Evolutionary conservation across 2,797 vertebrate species (phyloP), one percentile per base, ranked within the genome.

Genomic region (Phrynocephalus forsythii): DNA sequence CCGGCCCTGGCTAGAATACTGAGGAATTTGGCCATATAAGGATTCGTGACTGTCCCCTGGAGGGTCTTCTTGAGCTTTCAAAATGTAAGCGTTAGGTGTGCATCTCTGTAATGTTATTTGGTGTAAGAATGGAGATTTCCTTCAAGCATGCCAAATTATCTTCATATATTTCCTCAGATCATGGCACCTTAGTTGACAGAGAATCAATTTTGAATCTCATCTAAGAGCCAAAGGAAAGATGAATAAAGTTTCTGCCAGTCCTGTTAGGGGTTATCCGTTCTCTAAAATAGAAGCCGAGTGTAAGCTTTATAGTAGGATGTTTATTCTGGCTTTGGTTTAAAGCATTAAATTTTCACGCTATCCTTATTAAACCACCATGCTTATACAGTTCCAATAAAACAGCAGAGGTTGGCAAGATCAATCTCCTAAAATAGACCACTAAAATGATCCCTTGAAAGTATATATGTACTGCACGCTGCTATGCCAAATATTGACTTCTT

Each of bases 401-500:
- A 89, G 83, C 63, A 86, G 87, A 91, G 50, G 86, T 81, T 87
- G 83, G 83, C 30, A 0, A 76, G 82, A 76, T 93, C 60, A 86
- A 68, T 93, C 91, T 92, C 69, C 88, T 86, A 72, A 90, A 93
- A 94, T 92, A 88, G 90, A 92, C 92, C 92, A 87, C 90, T 88
- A 83, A 90, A 92, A 89, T 84, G 88, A 91, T 91, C 84, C 72
- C 63, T 85, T 48, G 82, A 88, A 87, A 93, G 86, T 91, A 86
- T 93, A 86, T 92, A 93, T 91, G 93, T 83, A 89, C 76, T 88
- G 75, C 89, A 88, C 89, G 84, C 85, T 80, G 79, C 86, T 89
- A 84, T 93, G 91, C 93, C 94, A 95, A 93, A 93, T 95, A 95
- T 93, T 95, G 94, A 95, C 94, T 95, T 90, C 92, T 86, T 87